These are phyloP conservation scores for Dynastes hyllus DNA, from an alignment of 2,888 invertebrate genomes.

Conservation along the genomic window DNA sequence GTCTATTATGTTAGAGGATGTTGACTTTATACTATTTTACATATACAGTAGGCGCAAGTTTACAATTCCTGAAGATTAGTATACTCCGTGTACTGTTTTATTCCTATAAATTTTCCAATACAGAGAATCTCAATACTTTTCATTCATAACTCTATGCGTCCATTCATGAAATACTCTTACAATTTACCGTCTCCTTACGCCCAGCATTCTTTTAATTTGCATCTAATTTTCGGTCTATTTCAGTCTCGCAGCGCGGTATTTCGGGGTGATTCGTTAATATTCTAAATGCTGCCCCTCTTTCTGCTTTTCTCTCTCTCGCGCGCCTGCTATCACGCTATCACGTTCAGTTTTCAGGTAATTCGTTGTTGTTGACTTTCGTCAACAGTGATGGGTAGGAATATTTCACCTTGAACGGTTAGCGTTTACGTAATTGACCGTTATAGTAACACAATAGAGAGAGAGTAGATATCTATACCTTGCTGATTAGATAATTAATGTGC, in stretches of 20 bases:
- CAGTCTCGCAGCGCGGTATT: neutral
- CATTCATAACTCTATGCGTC: neutral
- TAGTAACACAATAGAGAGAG: constrained; percentile 22
- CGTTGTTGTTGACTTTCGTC: constrained; percentile 28
- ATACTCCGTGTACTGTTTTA: no score
- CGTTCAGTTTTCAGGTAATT: constrained; percentile 15
- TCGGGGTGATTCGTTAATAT: constrained; percentile 12
- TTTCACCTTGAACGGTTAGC: constrained; percentile 27
- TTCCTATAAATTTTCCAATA: no score
- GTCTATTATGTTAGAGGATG: no score
- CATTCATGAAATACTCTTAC: neutral
- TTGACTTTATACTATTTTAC: no score
- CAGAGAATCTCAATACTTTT: no score
- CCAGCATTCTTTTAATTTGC: neutral
- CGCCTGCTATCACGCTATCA: neutral
- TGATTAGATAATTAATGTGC: constrained; percentile 48
- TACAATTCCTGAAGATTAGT: no score
- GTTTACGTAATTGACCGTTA: constrained; percentile 21
- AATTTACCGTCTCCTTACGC: neutral
- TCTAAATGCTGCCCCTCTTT: neutral
- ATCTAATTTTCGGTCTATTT: constrained; percentile 3
- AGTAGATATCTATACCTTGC: constrained; percentile 35
- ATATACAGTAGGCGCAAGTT: no score
- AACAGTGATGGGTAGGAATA: neutral
- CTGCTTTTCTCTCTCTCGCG: no score